Evolutionary conservation across 2,888 invertebrate species (phyloP), one percentile per base, ranked within the genome.

Genomic region (Spicauda simplicius): DNA sequence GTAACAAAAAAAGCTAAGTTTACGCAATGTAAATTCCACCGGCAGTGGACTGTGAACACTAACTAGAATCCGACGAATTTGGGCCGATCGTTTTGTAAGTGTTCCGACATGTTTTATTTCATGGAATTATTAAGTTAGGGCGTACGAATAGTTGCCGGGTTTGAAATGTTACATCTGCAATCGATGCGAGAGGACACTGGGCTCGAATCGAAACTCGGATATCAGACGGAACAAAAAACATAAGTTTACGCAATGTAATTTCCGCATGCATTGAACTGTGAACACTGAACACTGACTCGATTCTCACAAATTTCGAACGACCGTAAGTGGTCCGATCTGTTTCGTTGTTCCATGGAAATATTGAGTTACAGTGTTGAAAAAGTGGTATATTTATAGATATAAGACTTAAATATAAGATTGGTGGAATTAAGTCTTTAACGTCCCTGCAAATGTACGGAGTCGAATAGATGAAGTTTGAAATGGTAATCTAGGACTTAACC

Each of bases 191-290:
- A 1, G 7, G 1, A 33, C 6, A 10, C 33, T 33, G 7, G 33
- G 10, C 33, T 10, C 7, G 33, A 33, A 10, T 33, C 10, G 33
- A 33, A 6, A 33, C 10, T 33, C 10, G 33, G 33, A 33, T 6
- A 33, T 10, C 33, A 8, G 7, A 33, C 3, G 30, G 30, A 30
- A 30, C 30, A 7, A 81, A 84, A 87, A 87, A 85, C 82, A 80
- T 72, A 75, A 76, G 73, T 76, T 79, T 77, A 83, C 82, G 79
- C 85, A 84, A 84, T 81, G 87, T 86, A 87, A 90, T 90, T 88
- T 90, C 86, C 86, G 86, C 71, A 73, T 72, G 80, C 88, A 88
- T 87, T 88, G 85, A 82, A 83, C 80, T 89, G 84, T 86, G 83
- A 84, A 77, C 80, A 76, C 79, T 81, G 33, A 6, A n/a, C n/a